These are phyloP conservation scores for Agapetus fuscipes DNA, from an alignment of 2,888 invertebrate species.

Conservation along the genomic window DNA sequence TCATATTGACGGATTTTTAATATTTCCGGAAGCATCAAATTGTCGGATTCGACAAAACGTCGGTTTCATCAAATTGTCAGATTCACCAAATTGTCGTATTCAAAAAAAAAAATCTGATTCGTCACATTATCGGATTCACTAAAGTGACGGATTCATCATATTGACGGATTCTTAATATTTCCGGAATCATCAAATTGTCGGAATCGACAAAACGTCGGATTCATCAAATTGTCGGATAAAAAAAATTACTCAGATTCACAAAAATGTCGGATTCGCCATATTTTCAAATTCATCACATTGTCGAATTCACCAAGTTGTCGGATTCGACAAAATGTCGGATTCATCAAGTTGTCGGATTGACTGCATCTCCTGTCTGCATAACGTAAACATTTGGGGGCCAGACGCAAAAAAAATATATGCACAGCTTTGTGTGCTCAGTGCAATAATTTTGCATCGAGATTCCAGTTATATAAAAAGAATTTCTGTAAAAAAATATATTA, in stretches of 20 bases:
- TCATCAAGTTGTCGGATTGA: not conserved
- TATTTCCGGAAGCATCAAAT: not conserved
- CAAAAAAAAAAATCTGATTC: not conserved
- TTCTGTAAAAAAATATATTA: too few relatives aligned
- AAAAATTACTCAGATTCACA: not conserved
- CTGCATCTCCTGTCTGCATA: constrained; percentile 1
- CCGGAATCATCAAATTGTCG: not conserved
- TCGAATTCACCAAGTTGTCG: too few relatives aligned
- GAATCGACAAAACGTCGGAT: not conserved
- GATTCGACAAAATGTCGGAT: not conserved
- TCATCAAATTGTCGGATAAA: not conserved
- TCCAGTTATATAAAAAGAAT: too few relatives aligned
- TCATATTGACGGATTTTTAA: not conserved
- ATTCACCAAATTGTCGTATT: not conserved
- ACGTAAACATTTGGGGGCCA: constrained; percentile 1
- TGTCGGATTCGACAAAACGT: not conserved
- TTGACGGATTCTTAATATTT: too few relatives aligned
- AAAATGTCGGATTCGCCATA: not conserved
- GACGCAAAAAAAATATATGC: constrained; percentile 4
- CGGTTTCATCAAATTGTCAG: not conserved
- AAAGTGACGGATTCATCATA: too few relatives aligned
- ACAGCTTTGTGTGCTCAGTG: constrained; percentile 1
- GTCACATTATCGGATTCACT: not conserved
- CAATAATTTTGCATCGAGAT: not conserved
- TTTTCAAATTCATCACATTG: not conserved